phyloP scores from a whole-genome alignment of 2,797 vertebrate species.

The Pseudochaenichthys georgianus region DNA sequence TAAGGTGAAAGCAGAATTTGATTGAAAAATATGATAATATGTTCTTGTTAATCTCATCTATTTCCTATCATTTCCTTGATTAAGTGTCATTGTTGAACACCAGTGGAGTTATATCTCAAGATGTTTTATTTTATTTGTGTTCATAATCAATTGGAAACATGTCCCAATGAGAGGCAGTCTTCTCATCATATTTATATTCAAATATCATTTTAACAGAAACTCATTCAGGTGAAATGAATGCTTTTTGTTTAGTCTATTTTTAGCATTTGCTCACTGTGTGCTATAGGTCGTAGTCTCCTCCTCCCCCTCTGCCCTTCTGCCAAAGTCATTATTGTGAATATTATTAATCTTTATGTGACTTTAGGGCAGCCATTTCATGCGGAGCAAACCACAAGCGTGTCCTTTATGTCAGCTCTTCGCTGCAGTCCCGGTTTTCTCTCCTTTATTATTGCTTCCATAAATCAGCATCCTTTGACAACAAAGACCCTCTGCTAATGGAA shows the following conservation, averaged over 20 bases:
- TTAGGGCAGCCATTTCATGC: slow-evolving; percentile 76
- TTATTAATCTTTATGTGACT: slow-evolving; percentile 70
- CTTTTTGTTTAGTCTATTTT: neutral
- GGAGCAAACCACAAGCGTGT: slow-evolving; percentile 50
- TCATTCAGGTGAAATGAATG: neutral
- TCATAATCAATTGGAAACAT: neutral
- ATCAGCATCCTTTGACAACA: slow-evolving; percentile 66
- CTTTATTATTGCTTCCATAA: slow-evolving; percentile 66
- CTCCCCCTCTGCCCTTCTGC: slow-evolving; percentile 2
- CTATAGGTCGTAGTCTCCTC: slow-evolving; percentile 13
- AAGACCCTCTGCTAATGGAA: slow-evolving; percentile 46
- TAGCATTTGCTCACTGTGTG: slow-evolving; percentile 4
- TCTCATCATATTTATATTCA: neutral
- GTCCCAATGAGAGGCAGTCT: neutral
- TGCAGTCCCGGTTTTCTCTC: slow-evolving; percentile 43
- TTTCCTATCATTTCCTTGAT: neutral
- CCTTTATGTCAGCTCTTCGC: slow-evolving; percentile 40
- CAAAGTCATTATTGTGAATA: slow-evolving; percentile 45
- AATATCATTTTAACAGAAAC: neutral
- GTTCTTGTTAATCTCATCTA: neutral
- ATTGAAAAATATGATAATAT: neutral
- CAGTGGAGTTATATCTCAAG: neutral
- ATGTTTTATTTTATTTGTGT: too few species aligned
- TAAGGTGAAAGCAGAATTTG: neutral
- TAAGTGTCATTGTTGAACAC: slow-evolving; percentile 2